Evolutionary conservation across 2,888 invertebrate genomes (phyloP).

Genomic region (Tetranychus truncatus): DNA sequence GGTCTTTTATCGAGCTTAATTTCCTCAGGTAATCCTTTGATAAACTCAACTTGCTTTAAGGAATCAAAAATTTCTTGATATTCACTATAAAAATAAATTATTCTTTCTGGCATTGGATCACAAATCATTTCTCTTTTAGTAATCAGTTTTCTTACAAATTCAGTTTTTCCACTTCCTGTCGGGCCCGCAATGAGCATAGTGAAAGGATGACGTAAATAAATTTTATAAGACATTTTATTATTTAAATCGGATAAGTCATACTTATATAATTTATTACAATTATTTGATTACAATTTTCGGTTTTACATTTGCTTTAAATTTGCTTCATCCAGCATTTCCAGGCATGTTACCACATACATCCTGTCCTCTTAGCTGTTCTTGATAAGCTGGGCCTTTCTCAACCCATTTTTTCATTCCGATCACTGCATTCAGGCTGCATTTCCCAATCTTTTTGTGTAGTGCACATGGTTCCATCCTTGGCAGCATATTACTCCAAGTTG

Average conservation of each 20-base stretch:
- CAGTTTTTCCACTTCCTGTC: constrained; percentile 14
- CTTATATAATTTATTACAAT: no score
- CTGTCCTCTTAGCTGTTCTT: no score
- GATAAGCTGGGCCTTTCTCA: background rate
- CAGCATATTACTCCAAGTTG: background rate
- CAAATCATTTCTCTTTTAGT: background rate
- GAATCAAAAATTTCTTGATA: background rate
- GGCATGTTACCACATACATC: no score
- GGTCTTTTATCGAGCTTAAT: background rate
- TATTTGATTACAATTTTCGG: no score
- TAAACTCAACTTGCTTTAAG: background rate
- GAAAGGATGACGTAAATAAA: constrained; percentile 11
- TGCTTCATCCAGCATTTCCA: no score
- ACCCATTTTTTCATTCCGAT: background rate
- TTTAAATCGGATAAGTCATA: background rate
- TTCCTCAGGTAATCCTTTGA: background rate
- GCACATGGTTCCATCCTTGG: background rate
- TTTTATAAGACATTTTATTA: background rate
- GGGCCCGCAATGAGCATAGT: constrained; percentile 12
- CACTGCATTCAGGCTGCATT: background rate
- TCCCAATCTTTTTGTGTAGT: background rate
- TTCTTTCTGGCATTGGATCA: background rate
- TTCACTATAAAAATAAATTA: background rate
- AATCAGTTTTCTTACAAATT: background rate
- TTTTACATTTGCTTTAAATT: no score